Base-by-base conservation (phyloP, 1,140 invertebrate species). In the Drosophila kanapiae region DNA sequence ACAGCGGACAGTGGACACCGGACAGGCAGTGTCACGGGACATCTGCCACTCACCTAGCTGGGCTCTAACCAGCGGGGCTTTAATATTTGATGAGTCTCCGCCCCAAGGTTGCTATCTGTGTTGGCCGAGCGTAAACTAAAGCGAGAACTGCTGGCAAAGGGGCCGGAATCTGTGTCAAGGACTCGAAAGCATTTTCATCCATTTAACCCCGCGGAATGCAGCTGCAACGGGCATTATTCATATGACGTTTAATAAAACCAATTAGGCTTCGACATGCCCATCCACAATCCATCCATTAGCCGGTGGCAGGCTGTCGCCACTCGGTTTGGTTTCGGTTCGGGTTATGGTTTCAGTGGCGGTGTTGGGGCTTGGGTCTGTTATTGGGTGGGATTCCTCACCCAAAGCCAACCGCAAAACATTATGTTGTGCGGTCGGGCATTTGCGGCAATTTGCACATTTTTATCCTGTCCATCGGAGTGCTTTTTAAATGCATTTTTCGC, bases 351-450 rank as follows among this genome's bases (percentile, higher is more conserved):
- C 27, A 45, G 31, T 48, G 56, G 54, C 40, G 35, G 33, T 5
- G 31, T 31, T 8, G 38, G 18, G 56, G 54, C 27, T 13, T 33
- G 54, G 2, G 47, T 3, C 18, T 37, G 40, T 0, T 0, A 35
- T n/a, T 6, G 29, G 33, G 8, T 40, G 45, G 47, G 48, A n/a
- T 38, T 48, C 43, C 37, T 59, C 29, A 61, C 75, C 86, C 56
- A 80, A 90, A 82, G 74, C 78, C 65, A 49, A 81, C 85, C 85
- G 61, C 85, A 90, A 65, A 74, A 82, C 82, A 90, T 90, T 91
- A 90, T 91, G 86, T 91, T 90, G 63, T 91, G 82, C 69, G 78
- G 82, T 57, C 71, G 70, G 69, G 57, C 58, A 56, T 79, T 84
- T 84, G 81, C 54, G 72, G 86, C 80, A 64, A 85, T 70, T 85